A percentile compares a stretch with the other conserved stretches of the same genome.
These are phyloP conservation scores for Schizotus pectinicornis DNA, from an alignment of 2,888 invertebrate species.

Conservation along the genomic window DNA sequence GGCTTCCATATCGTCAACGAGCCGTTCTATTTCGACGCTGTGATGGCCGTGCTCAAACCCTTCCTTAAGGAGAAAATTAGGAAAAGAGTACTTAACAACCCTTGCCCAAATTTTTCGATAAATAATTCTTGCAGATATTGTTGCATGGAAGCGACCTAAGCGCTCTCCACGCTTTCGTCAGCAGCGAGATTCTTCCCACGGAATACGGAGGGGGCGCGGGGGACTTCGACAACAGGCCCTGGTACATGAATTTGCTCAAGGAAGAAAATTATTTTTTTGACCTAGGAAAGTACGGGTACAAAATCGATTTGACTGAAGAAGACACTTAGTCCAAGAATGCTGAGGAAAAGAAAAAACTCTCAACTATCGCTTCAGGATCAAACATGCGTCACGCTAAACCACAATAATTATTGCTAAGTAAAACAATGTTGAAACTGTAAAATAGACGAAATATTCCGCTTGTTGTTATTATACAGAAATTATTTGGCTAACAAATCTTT, in stretches of 20 bases:
- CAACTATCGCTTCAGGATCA: too few relatives aligned
- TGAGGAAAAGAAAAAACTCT: too few relatives aligned
- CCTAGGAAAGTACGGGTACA: conserved; percentile 52
- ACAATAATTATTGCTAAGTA: too few relatives aligned
- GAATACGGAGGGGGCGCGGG: conserved; percentile 67
- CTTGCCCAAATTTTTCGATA: neutral
- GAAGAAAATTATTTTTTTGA: conserved; percentile 57
- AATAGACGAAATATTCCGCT: too few relatives aligned
- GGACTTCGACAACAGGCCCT: conserved; percentile 54
- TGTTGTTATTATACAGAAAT: too few relatives aligned
- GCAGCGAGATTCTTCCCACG: conserved; percentile 61
- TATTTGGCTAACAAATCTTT: too few relatives aligned
- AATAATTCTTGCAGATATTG: conserved; percentile 54
- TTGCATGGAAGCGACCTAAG: conserved; percentile 64
- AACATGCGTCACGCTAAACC: too few relatives aligned
- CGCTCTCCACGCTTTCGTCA: conserved; percentile 63
- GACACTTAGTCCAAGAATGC: neutral
- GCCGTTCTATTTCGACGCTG: conserved; percentile 59
- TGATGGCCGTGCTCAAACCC: conserved; percentile 78
- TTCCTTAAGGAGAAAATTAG: conserved; percentile 80
- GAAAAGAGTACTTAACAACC: conserved; percentile 67
- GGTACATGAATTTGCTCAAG: conserved; percentile 54
- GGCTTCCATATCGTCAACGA: conserved; percentile 60
- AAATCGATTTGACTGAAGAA: conserved; percentile 23
- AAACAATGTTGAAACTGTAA: too few relatives aligned